These are phyloP conservation scores for Donacobius atricapilla DNA, from an alignment of 2,113 vertebrate species.

Conservation along the genomic window DNA sequence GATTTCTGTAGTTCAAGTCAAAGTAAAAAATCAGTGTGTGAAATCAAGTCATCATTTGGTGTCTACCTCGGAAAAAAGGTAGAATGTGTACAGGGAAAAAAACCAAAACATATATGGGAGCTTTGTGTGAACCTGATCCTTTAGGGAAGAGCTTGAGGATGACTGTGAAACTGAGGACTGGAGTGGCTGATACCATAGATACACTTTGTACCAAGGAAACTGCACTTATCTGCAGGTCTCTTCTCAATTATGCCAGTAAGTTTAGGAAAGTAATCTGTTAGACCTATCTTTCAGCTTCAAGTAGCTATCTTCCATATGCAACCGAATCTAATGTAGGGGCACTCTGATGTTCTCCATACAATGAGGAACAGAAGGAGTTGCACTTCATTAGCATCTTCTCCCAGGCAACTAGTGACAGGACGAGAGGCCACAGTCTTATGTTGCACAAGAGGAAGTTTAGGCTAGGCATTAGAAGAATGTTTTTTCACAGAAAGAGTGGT, in stretches of 20 bases:
- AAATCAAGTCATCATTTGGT: neutral
- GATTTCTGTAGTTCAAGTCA: neutral
- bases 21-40: neutral
- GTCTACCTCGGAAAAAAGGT: neutral
- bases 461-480: neutral
- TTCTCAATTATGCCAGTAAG: neutral
- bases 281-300: neutral
- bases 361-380: neutral
- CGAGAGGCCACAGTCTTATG: neutral
- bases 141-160: neutral
- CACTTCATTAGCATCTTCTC: neutral
- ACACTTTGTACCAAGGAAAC: neutral
- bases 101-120: neutral
- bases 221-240: neutral
- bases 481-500: neutral
- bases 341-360: neutral
- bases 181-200: neutral
- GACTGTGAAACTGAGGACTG: neutral
- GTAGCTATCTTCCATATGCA: neutral
- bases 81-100: neutral
- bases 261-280: neutral
- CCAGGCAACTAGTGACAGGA: neutral
- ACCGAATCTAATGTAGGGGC: rapidly evolving
- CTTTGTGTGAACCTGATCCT: neutral
- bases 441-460: neutral